Evolutionary conservation across 2,797 vertebrate species (phyloP).

Genomic region (Acridotheres tristis): DNA sequence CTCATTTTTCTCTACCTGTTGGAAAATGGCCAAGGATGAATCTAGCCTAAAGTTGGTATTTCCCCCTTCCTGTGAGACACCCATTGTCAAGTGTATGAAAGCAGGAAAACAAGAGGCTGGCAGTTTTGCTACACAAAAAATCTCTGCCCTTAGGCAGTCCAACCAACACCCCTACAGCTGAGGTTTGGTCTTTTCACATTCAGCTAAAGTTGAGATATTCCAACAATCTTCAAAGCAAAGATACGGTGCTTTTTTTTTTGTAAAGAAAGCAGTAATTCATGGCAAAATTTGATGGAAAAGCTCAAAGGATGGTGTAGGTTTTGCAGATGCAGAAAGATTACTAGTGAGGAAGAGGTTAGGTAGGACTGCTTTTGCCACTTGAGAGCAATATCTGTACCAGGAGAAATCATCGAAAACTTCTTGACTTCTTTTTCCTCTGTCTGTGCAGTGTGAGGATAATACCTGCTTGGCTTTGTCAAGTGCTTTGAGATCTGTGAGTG

Average conservation of each 20-base stretch:
- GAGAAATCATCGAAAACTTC: background rate
- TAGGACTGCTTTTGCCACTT: background rate
- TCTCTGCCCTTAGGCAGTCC: background rate
- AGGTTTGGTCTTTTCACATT: background rate
- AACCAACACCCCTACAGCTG: background rate
- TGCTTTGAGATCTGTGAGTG: background rate
- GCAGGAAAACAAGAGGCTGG: background rate
- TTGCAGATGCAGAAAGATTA: background rate
- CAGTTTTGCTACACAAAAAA: background rate
- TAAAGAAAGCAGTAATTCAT: background rate
- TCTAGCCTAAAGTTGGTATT: background rate
- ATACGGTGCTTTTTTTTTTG: background rate
- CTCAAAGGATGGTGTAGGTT: background rate
- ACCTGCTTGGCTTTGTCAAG: background rate
- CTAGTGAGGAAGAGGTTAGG: background rate
- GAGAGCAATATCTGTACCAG: background rate
- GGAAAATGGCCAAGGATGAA: background rate
- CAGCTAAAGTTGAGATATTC: background rate
- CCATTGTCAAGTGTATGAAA: background rate
- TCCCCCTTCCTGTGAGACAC: background rate
- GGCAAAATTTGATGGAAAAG: background rate
- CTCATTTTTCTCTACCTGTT: background rate
- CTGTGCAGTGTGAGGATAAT: background rate
- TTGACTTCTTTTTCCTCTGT: background rate
- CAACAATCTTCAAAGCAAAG: background rate